Percentiles rank a stretch among this genome's conserved stretches.
These are phyloP conservation scores for Bombus sibiricus DNA, from an alignment of 1,140 invertebrate species.

Conservation along the genomic window DNA sequence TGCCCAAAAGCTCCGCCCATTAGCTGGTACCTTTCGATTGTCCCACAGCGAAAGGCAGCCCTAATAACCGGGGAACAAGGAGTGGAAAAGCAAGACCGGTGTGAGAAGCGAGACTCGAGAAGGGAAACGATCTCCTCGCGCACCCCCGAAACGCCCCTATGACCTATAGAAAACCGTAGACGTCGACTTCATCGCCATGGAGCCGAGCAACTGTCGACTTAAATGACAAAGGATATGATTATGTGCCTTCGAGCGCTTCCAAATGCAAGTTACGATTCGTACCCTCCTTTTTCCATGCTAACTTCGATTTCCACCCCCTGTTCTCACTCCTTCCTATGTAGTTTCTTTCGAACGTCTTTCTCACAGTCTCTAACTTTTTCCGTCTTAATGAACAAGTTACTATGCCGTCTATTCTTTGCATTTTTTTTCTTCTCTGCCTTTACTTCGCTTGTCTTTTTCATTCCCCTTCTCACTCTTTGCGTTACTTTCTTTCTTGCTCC, in stretches of 20 bases:
- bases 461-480: slow-evolving; percentile 29
- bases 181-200: slow-evolving; percentile 49
- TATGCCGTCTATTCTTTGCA: slow-evolving; percentile 13
- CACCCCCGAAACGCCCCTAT: slow-evolving; percentile 63
- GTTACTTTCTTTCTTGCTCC: slow-evolving; percentile 5
- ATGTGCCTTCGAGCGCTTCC: slow-evolving; percentile 33
- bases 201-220: slow-evolving; percentile 63
- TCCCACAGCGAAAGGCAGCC: slow-evolving; percentile 73
- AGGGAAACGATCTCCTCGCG: slow-evolving; percentile 62
- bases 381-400: slow-evolving; percentile 6
- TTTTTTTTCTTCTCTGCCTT: slow-evolving; percentile 31
- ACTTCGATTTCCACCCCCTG: slow-evolving; percentile 42
- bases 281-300: neutral
- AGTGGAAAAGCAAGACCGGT: slow-evolving; percentile 60
- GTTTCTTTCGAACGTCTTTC: neutral
- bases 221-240: slow-evolving; percentile 64
- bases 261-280: slow-evolving; percentile 19
- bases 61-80: slow-evolving; percentile 63
- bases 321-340: neutral
- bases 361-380: neutral
- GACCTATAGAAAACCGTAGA: slow-evolving; percentile 63
- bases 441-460: slow-evolving; percentile 11
- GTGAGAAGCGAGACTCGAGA: slow-evolving; percentile 60
- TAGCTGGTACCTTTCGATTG: slow-evolving; percentile 74
- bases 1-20: slow-evolving; percentile 72